These are phyloP conservation scores for Chroicocephalus ridibundus DNA, from an alignment of 2,113 vertebrate species.

Conservation along the genomic window DNA sequence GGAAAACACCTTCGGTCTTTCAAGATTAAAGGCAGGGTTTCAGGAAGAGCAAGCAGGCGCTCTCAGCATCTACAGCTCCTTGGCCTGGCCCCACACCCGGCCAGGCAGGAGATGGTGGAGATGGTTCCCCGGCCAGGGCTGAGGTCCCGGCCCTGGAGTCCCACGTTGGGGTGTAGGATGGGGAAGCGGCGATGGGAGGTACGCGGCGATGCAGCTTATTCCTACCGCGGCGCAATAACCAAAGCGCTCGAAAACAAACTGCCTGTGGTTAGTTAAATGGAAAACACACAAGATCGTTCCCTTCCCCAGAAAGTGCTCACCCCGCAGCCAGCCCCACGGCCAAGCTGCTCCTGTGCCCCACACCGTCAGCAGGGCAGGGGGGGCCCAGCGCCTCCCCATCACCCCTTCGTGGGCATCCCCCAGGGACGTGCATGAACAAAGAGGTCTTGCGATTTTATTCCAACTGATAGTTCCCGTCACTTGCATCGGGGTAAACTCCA, in stretches of 20 bases:
- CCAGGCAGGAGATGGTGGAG: neutral
- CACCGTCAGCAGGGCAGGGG: fast-evolving
- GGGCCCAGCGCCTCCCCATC: neutral
- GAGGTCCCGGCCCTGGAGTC: neutral
- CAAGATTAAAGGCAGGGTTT: neutral
- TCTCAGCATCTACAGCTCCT: neutral
- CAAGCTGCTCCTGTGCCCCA: neutral
- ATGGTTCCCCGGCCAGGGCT: neutral
- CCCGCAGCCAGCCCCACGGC: neutral
- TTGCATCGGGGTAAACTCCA: fast-evolving
- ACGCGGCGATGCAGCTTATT: neutral
- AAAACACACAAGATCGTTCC: neutral
- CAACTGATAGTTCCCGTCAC: fast-evolving
- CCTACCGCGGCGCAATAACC: neutral
- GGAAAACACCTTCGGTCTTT: neutral
- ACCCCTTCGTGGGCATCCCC: fast-evolving
- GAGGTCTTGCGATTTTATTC: fast-evolving
- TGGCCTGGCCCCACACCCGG: fast-evolving
- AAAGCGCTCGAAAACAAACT: neutral
- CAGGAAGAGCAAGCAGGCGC: neutral
- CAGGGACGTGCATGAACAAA: fast-evolving
- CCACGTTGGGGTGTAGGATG: neutral
- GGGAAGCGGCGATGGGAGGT: neutral
- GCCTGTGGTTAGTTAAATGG: slow-evolving; percentile 32
- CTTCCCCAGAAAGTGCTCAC: neutral